phyloP scores from a whole-genome alignment of 2,888 invertebrate genomes.

The Scaptomyza polygonia region DNA sequence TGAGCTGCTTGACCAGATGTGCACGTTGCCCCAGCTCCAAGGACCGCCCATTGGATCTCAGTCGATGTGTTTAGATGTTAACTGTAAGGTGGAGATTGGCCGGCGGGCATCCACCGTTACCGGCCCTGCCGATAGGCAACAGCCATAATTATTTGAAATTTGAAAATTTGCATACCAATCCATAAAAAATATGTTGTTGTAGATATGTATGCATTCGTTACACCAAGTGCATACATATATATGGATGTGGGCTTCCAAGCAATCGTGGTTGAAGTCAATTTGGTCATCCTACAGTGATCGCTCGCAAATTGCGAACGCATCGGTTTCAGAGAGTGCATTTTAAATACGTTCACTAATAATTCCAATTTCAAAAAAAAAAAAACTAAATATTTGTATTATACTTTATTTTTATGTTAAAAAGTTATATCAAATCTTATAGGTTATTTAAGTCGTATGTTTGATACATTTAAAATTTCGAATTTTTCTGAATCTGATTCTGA shows the following conservation, averaged over 20 bases:
- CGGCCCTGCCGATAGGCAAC: conserved; percentile 25
- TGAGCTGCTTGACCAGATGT: conserved; percentile 77
- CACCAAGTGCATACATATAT: not conserved
- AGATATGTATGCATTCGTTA: not conserved
- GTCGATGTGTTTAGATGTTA: conserved; percentile 18
- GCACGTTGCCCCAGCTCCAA: conserved; percentile 56
- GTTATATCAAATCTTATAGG: not conserved
- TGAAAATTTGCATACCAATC: not conserved
- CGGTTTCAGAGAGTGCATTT: not conserved
- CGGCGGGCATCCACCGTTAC: conserved; percentile 52
- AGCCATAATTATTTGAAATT: conserved; percentile 14
- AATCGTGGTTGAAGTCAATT: not conserved
- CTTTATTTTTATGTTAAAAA: not conserved
- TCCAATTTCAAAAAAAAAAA: not conserved
- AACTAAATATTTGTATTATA: not conserved
- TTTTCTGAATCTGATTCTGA: not conserved
- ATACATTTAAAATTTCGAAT: not conserved
- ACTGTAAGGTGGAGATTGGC: conserved; percentile 45
- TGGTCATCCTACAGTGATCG: not conserved
- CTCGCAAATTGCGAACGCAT: not conserved
- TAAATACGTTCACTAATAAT: not conserved
- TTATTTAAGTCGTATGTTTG: not conserved
- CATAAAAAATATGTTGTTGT: not conserved
- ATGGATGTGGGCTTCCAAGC: not conserved
- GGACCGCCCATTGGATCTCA: conserved; percentile 8